These are phyloP conservation scores for Prionchulus punctatus DNA, from an alignment of 2,888 invertebrate species.

Conservation along the genomic window DNA sequence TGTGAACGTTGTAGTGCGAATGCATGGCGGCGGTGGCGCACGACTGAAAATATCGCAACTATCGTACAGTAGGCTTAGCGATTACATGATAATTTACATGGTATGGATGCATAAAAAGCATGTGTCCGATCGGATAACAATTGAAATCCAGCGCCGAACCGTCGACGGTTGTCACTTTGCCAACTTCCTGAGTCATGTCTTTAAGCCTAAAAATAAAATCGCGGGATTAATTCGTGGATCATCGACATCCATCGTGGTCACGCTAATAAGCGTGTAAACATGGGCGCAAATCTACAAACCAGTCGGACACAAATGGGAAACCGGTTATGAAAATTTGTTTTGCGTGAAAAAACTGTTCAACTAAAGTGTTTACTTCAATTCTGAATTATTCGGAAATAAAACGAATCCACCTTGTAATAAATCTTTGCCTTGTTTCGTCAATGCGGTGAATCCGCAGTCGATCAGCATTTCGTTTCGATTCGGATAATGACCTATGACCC, in stretches of 20 bases:
- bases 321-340: too few species aligned
- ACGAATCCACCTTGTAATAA: conserved; percentile 16
- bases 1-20: conserved; percentile 23
- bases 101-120: conserved; percentile 24
- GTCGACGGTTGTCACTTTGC: conserved; percentile 18
- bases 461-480: conserved; percentile 21
- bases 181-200: conserved; percentile 25
- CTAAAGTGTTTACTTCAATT: conserved; percentile 20
- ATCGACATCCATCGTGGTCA: not conserved
- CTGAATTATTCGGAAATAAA: conserved; percentile 21
- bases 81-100: conserved; percentile 19
- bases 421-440: conserved; percentile 23
- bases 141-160: conserved; percentile 19
- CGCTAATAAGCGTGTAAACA: not conserved
- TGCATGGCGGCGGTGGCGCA: conserved; percentile 27
- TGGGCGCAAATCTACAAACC: not conserved
- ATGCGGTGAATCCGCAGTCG: conserved; percentile 26
- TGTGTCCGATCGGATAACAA: conserved; percentile 23
- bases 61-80: too few species aligned
- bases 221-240: too few species aligned
- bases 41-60: conserved; percentile 18
- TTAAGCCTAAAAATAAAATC: conserved; percentile 22
- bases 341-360: too few species aligned
- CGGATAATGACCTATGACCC: conserved; percentile 25
- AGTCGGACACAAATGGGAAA: not conserved